phyloP scores from a whole-genome alignment of 1,140 invertebrate genomes.

The Aricia agestis region DNA sequence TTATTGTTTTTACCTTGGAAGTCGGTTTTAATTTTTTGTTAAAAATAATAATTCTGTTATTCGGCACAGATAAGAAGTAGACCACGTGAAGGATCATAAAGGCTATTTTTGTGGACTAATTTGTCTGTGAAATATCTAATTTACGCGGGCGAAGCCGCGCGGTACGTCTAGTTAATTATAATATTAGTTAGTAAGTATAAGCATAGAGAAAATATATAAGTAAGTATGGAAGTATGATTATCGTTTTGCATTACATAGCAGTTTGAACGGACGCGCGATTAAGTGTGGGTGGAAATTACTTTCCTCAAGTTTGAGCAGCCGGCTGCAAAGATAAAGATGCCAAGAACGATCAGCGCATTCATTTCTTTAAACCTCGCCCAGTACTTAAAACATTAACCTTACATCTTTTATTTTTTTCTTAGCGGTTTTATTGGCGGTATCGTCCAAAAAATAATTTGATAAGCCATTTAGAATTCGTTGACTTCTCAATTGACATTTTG shows the following conservation, averaged over 20 bases:
- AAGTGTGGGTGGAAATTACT: conserved; percentile 35
- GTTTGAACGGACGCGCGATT: conserved; percentile 40
- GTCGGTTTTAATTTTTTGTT: too few species aligned
- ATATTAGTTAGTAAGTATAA: too few species aligned
- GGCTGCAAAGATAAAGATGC: background rate
- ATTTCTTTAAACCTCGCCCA: background rate
- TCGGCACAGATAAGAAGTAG: too few species aligned
- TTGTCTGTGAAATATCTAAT: too few species aligned
- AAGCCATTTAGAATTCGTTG: conserved; percentile 2
- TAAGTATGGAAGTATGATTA: conserved; percentile 1
- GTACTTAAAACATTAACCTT: background rate
- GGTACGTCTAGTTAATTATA: too few species aligned
- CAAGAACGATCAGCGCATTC: background rate
- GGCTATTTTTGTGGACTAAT: too few species aligned
- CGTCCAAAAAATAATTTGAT: background rate
- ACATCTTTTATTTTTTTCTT: background rate
- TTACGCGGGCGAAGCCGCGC: too few species aligned
- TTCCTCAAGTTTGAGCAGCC: conserved; percentile 23
- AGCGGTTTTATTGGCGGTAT: background rate
- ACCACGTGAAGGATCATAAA: too few species aligned
- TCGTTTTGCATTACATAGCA: conserved; percentile 30
- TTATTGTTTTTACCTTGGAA: too few species aligned
- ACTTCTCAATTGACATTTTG: background rate
- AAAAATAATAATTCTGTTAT: too few species aligned
- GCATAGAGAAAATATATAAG: too few species aligned